Percentiles rank a stretch among this genome's conserved stretches.
These are phyloP conservation scores for Ophiodon elongatus DNA, from an alignment of 2,113 vertebrate species.

Conservation along the genomic window DNA sequence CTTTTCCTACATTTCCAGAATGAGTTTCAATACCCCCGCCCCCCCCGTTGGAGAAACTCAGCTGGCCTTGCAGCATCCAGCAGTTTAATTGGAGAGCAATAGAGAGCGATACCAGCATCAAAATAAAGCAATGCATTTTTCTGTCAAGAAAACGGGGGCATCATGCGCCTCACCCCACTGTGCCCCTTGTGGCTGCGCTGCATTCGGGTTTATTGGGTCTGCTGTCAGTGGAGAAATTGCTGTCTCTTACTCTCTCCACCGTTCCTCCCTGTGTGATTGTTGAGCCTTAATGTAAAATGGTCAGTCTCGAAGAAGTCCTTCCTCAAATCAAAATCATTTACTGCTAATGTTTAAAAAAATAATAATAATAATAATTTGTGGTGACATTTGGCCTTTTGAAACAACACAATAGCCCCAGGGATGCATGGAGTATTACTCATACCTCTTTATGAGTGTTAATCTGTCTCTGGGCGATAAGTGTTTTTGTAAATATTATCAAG, in stretches of 20 bases:
- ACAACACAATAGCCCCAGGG: neutral
- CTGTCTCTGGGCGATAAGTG: neutral
- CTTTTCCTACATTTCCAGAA: conserved; percentile 21
- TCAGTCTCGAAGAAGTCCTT: conserved; percentile 12
- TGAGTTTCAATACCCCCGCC: neutral
- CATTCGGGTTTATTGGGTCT: conserved; percentile 44
- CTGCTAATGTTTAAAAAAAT: neutral
- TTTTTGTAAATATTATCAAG: neutral
- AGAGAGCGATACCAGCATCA: conserved; percentile 11
- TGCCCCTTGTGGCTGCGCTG: conserved; percentile 24
- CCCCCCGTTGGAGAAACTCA: neutral
- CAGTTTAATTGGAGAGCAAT: conserved; percentile 25
- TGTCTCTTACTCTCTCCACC: neutral
- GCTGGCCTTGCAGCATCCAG: conserved; percentile 7
- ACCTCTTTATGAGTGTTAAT: neutral
- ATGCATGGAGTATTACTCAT: neutral
- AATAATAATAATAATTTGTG: neutral
- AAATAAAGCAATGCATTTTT: conserved; percentile 30
- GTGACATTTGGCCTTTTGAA: neutral
- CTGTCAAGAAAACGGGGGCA: conserved; percentile 37
- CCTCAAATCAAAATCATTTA: conserved; percentile 9
- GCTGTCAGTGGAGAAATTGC: conserved; percentile 46
- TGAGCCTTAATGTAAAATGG: conserved; percentile 28
- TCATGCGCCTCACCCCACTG: neutral
- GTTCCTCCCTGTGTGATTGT: conserved; percentile 16